Evolutionary conservation across 1,140 invertebrate genomes (phyloP).

Genomic region (Batillaria attramentaria): DNA sequence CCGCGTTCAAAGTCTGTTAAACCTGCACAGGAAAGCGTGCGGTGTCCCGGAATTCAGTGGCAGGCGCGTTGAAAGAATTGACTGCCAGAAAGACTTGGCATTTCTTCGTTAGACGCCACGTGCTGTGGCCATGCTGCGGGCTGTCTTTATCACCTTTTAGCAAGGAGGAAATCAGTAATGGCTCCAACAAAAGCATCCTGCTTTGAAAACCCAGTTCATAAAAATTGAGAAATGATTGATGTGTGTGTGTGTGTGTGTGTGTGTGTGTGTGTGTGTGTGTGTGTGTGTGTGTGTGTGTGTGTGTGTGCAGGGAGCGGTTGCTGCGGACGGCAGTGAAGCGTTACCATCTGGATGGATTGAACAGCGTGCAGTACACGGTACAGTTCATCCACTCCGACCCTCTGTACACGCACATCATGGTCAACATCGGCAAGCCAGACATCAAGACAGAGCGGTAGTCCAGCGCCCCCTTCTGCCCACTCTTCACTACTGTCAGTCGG

Average conservation of each 20-base stretch:
- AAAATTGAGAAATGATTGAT: no score
- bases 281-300: not conserved
- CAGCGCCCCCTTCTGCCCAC: not conserved
- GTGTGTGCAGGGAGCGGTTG: conserved; percentile 64
- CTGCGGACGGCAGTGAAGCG: conserved; percentile 72
- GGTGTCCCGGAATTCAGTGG: no score
- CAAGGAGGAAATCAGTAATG: no score
- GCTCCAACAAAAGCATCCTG: no score
- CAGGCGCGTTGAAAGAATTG: no score
- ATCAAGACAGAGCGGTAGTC: not conserved
- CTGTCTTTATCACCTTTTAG: no score
- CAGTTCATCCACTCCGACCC: conserved; percentile 60
- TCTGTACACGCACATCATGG: conserved; percentile 73
- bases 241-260: conserved; percentile 1
- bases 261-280: not conserved
- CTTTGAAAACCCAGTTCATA: no score
- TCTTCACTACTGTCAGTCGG: no score
- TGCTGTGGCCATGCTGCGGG: no score
- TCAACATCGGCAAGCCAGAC: conserved; percentile 72
- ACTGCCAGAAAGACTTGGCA: no score
- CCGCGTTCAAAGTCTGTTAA: not conserved
- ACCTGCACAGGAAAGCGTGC: not conserved
- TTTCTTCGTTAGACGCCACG: no score
- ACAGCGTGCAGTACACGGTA: conserved; percentile 72
- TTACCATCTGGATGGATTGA: conserved; percentile 74